phyloP scores from a whole-genome alignment of 2,888 invertebrate species.

The Hipparchia semele region DNA sequence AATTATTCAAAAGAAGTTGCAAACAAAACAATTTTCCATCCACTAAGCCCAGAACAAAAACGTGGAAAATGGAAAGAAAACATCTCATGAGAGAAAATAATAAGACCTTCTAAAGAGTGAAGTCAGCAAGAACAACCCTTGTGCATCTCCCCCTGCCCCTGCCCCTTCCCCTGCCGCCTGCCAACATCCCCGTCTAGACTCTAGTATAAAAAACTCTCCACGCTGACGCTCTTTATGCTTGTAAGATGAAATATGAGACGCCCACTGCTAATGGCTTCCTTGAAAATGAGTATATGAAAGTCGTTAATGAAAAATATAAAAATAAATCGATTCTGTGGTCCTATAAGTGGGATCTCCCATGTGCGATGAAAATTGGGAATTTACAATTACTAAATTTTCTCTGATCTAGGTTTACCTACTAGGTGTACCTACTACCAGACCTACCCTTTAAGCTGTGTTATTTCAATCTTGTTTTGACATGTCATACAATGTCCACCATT shows the following conservation, averaged over 20 bases:
- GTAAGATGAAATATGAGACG: conserved; percentile 34
- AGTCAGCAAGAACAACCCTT: conserved; percentile 38
- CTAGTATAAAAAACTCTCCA: conserved; percentile 52
- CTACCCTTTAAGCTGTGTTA: too few relatives aligned
- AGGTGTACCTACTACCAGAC: too few relatives aligned
- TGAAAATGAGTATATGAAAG: conserved; percentile 14
- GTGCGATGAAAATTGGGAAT: too few relatives aligned
- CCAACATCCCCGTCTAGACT: conserved; percentile 57
- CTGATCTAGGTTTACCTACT: too few relatives aligned
- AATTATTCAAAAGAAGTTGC: conserved; percentile 17
- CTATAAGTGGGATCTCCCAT: too few relatives aligned
- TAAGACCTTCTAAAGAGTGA: conserved; percentile 38
- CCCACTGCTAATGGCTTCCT: conserved; percentile 24
- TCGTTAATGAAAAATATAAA: neutral
- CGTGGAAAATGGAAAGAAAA: conserved; percentile 36
- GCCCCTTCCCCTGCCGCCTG: conserved; percentile 13
- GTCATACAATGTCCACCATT: too few relatives aligned
- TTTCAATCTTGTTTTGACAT: too few relatives aligned
- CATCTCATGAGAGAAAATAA: conserved; percentile 40
- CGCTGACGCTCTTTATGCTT: conserved; percentile 39
- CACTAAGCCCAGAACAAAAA: conserved; percentile 29
- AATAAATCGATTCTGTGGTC: too few relatives aligned
- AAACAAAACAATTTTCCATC: conserved; percentile 31
- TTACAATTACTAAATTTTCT: too few relatives aligned
- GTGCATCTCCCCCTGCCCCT: conserved; percentile 17